Evolutionary conservation across 2,113 vertebrate species (phyloP).

Genomic region (Brienomyrus brachyistius): DNA sequence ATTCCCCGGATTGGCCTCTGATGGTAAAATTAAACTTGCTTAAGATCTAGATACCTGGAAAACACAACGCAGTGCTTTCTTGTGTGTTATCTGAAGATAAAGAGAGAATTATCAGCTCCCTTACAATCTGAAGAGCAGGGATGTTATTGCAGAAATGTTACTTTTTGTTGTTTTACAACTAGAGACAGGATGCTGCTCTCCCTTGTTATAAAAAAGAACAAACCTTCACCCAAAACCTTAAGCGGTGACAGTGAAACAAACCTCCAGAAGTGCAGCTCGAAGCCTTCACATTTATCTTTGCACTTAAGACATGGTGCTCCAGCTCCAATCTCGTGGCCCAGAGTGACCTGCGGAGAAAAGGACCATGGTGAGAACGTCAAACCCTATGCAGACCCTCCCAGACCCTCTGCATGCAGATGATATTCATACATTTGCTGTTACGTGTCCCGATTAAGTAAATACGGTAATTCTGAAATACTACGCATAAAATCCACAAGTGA

Average conservation of each 20-base stretch:
- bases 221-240: not conserved
- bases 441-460: not conserved
- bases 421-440: not conserved
- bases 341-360: constrained; percentile 73
- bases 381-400: not conserved
- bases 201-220: not conserved
- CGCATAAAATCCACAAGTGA: not conserved
- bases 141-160: not conserved
- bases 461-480: not conserved
- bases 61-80: not conserved
- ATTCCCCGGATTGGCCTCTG: not conserved
- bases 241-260: constrained; percentile 46
- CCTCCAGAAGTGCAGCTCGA: constrained; percentile 98
- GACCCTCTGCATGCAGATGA: not conserved
- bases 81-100: not conserved
- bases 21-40: not conserved
- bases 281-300: constrained; percentile 94
- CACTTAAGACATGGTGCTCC: constrained; percentile 91
- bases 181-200: not conserved
- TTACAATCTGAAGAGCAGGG: not conserved
- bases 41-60: not conserved
- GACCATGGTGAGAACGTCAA: not conserved
- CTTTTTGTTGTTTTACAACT: not conserved
- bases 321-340: constrained; percentile 90
- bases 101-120: not conserved